phyloP scores from a whole-genome alignment of 2,888 invertebrate genomes.

The Odontocerum albicorne region DNA sequence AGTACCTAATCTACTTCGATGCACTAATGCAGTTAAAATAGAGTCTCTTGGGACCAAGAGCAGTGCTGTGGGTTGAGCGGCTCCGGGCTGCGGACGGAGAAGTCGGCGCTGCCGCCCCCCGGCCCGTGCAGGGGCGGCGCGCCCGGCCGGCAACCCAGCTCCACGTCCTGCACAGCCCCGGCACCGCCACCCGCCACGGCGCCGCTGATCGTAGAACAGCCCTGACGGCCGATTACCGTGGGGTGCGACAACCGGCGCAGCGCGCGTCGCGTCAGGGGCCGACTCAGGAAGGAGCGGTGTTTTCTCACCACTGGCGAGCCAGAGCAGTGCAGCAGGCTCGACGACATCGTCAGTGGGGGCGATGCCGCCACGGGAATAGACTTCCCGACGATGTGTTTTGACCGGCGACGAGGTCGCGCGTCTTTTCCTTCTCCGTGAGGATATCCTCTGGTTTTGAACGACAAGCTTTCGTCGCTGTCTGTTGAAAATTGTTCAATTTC shows the following conservation, averaged over 20 bases:
- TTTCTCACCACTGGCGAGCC: slow-evolving; percentile 31
- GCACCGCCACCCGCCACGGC: slow-evolving; percentile 23
- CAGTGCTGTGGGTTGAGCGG: slow-evolving; percentile 47
- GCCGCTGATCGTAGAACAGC: slow-evolving; percentile 35
- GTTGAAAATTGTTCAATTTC: slow-evolving; percentile 84
- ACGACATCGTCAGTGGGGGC: slow-evolving; percentile 28
- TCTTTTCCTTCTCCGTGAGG: slow-evolving; percentile 34
- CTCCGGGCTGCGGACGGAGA: slow-evolving; percentile 45
- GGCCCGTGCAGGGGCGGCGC: slow-evolving; percentile 44
- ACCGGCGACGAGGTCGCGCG: slow-evolving; percentile 32
- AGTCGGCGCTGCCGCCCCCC: slow-evolving; percentile 45
- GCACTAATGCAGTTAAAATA: slow-evolving; percentile 60
- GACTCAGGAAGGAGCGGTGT: slow-evolving; percentile 45
- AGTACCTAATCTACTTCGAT: slow-evolving; percentile 32
- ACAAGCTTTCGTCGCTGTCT: slow-evolving; percentile 67
- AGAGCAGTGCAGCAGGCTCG: slow-evolving; percentile 24
- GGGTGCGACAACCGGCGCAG: slow-evolving; percentile 37
- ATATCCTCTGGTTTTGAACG: slow-evolving; percentile 30
- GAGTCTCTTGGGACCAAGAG: slow-evolving; percentile 76
- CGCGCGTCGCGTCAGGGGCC: slow-evolving; percentile 49
- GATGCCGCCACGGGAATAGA: slow-evolving; percentile 45
- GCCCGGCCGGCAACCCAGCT: slow-evolving; percentile 36
- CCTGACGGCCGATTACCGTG: slow-evolving; percentile 28
- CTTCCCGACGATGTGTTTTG: slow-evolving; percentile 36
- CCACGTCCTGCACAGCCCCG: slow-evolving; percentile 28